Conservation (phyloP, 2,113 vertebrate species). For the Mirounga angustirostris region DNA sequence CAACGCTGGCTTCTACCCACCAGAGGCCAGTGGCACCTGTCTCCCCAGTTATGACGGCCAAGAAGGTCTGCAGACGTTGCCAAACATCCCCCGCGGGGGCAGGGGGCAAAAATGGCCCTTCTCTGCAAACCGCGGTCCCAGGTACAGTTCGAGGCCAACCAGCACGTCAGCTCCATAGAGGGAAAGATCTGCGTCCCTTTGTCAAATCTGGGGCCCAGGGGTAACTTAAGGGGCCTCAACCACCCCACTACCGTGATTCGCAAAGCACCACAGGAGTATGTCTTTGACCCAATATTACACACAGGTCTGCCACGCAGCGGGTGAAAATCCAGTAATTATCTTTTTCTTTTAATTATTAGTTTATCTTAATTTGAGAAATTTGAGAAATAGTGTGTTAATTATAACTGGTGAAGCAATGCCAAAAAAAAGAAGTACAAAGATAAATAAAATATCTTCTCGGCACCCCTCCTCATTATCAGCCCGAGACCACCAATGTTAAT, state of each 20-base stretch:
- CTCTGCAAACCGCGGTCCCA: background rate
- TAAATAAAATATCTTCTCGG: background rate
- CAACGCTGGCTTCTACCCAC: background rate
- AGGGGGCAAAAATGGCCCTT: background rate
- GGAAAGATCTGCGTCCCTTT: background rate
- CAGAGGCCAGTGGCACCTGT: background rate
- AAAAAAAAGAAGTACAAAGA: background rate
- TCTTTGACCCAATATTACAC: background rate
- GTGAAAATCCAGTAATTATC: background rate
- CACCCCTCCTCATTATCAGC: background rate
- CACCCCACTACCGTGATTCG: background rate
- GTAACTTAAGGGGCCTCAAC: background rate
- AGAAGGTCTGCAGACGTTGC: background rate
- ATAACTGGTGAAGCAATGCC: background rate
- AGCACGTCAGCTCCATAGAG: background rate
- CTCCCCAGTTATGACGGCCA: background rate
- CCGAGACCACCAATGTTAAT: background rate
- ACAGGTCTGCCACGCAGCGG: background rate
- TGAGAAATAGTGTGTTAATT: slow-evolving; percentile 27
- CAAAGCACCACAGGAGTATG: background rate
- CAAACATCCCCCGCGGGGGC: fast-evolving
- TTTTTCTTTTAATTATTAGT: background rate
- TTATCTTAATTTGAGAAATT: slow-evolving; percentile 24
- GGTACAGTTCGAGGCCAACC: too few species aligned
- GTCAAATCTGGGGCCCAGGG: background rate